Evolutionary conservation across 2,797 vertebrate genomes (phyloP).

Genomic region (Eleutherodactylus coqui): DNA sequence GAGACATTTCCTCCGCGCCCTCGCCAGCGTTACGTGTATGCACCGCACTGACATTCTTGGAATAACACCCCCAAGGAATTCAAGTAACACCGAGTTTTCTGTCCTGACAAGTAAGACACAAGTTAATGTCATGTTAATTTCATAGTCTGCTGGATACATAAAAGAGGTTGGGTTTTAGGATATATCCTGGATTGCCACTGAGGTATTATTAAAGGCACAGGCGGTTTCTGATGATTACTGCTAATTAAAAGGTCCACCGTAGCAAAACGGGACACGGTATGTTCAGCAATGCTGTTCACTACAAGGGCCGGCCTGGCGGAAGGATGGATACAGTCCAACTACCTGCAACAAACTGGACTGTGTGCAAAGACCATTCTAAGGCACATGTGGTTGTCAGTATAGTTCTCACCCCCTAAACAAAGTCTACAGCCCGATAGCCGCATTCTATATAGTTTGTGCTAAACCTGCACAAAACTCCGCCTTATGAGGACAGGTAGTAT

Average conservation of each 20-base stretch:
- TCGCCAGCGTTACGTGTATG: slow-evolving; percentile 8
- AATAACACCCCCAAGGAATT: slow-evolving; percentile 26
- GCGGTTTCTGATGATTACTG: neutral
- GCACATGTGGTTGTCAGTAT: neutral
- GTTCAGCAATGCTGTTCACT: neutral
- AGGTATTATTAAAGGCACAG: neutral
- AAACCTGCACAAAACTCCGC: too few species aligned
- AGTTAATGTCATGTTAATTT: slow-evolving; percentile 15
- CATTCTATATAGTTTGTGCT: neutral
- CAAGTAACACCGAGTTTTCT: slow-evolving; percentile 13
- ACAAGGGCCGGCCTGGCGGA: slow-evolving; percentile 21
- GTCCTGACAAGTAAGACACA: slow-evolving; percentile 36
- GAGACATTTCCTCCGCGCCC: neutral
- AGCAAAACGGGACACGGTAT: neutral
- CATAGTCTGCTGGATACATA: neutral
- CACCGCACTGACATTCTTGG: slow-evolving; percentile 28
- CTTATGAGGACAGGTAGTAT: too few species aligned
- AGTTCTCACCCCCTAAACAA: too few species aligned
- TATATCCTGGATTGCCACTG: neutral
- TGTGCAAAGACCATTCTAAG: neutral
- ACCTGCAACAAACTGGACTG: neutral
- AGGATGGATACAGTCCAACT: neutral
- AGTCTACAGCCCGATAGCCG: neutral
- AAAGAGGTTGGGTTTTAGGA: neutral
- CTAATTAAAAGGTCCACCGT: neutral